Evolutionary conservation across 2,888 invertebrate genomes (phyloP).

Genomic region (Polymixis flavicincta): DNA sequence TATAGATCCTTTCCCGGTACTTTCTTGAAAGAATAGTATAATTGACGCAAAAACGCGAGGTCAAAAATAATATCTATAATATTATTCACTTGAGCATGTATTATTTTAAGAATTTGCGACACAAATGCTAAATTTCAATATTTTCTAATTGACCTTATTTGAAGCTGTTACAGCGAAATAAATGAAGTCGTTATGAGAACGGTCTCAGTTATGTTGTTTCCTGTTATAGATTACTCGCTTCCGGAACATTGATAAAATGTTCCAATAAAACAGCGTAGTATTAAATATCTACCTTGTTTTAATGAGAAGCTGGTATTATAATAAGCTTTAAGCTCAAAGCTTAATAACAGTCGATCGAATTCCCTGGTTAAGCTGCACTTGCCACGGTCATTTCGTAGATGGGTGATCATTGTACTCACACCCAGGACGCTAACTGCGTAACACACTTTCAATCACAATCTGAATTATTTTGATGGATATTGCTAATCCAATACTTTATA

Average conservation of each 20-base stretch:
- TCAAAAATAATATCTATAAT: background rate
- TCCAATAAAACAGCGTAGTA: constrained; percentile 64
- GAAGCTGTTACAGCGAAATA: constrained; percentile 31
- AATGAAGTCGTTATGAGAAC: constrained; percentile 49
- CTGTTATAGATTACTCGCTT: constrained; percentile 78
- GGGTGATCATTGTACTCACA: background rate
- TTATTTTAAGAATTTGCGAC: background rate
- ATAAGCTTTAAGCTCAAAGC: background rate
- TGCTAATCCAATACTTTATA: no score
- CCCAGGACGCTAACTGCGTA: no score
- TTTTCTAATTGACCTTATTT: constrained; percentile 29
- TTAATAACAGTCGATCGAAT: background rate
- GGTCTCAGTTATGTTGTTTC: constrained; percentile 70
- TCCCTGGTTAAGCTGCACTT: background rate
- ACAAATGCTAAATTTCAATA: constrained; percentile 1
- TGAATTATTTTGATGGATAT: no score
- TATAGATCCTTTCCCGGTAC: no score
- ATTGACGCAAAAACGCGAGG: background rate
- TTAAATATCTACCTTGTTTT: constrained; percentile 21
- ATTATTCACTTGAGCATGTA: background rate
- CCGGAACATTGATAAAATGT: constrained; percentile 77
- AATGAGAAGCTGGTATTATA: background rate
- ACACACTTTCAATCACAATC: no score
- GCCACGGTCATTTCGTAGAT: background rate
- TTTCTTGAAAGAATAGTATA: no score